Percentiles rank a stretch among this genome's conserved stretches.
Evolutionary conservation across 2,113 vertebrate species (phyloP).

Genomic region (Nicator chloris): DNA sequence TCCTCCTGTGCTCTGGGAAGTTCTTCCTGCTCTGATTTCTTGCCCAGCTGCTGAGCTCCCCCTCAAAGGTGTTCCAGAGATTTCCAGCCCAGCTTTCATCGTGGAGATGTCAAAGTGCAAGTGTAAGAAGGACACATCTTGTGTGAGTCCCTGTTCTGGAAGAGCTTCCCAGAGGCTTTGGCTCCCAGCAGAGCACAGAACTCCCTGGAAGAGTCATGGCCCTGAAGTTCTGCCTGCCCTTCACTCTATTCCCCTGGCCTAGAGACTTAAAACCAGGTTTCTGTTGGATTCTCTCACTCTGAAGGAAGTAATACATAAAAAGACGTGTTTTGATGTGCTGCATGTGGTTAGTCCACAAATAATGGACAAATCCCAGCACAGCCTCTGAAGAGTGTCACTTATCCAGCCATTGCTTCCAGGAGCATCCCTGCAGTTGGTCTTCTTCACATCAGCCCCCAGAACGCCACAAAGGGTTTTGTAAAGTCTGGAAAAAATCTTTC

Average conservation of each 20-base stretch:
- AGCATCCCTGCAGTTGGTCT: background rate
- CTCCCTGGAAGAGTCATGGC: background rate
- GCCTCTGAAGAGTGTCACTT: background rate
- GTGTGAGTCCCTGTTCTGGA: background rate
- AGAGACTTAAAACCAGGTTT: background rate
- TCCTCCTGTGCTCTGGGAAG: background rate
- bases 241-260: accelerated
- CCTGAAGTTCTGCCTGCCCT: background rate
- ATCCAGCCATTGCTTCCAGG: background rate
- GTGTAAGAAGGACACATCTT: background rate
- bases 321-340: accelerated
- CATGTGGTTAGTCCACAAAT: accelerated
- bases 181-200: background rate
- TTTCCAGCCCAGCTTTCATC: background rate
- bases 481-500: background rate
- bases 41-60: background rate
- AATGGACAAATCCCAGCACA: background rate
- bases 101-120: background rate
- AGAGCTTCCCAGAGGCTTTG: background rate
- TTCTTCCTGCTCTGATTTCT: background rate
- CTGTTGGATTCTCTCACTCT: background rate
- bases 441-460: background rate
- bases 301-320: background rate
- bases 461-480: background rate
- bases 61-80: background rate